Evolutionary conservation across 2,797 vertebrate species (phyloP), one percentile per base, ranked within the genome.

Genomic region (Psittacula echo): DNA sequence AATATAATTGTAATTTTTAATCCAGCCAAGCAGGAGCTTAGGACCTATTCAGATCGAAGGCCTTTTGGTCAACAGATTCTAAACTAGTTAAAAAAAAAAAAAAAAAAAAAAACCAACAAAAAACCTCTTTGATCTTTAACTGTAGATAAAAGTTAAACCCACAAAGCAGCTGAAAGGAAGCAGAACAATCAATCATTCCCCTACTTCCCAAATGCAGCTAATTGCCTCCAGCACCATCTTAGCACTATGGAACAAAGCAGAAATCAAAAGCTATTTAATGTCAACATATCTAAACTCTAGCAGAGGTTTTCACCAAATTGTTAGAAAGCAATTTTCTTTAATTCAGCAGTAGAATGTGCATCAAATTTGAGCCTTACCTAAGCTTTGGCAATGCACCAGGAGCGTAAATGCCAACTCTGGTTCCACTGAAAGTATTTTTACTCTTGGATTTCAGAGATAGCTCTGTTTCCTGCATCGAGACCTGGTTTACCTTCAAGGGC

Each of bases 61-160:
- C 48, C 32, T 11, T 82, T 94, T 67, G 76, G 65, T 85, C 85
- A 93, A 91, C 81, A 93, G 90, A 94, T 47, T 93, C 67, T 71
- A 96, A 95, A 94, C 65, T 72, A 75, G 62, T 76, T 76, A 1
- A 2, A 76, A 79, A 75, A 19, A 10, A 80, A 2, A 76, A 79
- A 75, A 19, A 10, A 80, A 8, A 56, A 89, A 58, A 68, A n/a
- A 87, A 24, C 15, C 66, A 74, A 16, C 37, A 80, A 87, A 67
- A 78, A 32, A 81, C 21, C 16, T 30, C 37, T 95, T 83, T 94
- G 77, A 61, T 95, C 94, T 90, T 64, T 87, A 92, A 75, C 62
- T 87, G 74, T 56, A 95, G 91, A 90, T 92, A 90, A 87, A 96
- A 96, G 88, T 90, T 84, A 87, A 94, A 90, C 47, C 39, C 90